phyloP scores from a whole-genome alignment of 2,888 invertebrate genomes.

The Dolichopus griseipennis region DNA sequence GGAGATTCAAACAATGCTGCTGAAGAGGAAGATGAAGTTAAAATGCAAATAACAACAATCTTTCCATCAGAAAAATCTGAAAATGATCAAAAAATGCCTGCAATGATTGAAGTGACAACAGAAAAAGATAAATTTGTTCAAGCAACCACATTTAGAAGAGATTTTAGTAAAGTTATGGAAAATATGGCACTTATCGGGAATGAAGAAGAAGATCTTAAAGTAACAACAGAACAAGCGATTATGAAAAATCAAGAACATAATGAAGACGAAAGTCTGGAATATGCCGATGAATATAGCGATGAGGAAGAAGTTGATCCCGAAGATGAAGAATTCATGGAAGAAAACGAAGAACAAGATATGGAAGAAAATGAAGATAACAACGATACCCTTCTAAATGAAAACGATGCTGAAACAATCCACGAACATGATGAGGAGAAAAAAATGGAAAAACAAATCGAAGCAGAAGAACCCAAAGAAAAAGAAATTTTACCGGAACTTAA shows the following conservation, averaged over 20 bases:
- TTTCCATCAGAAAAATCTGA: background rate
- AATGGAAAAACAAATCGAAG: background rate
- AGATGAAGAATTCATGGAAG: conserved; percentile 21
- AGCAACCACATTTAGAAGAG: background rate
- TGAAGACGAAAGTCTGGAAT: conserved; percentile 15
- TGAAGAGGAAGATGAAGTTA: background rate
- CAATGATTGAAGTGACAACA: background rate
- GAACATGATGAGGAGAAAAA: conserved; percentile 13
- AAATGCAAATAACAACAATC: background rate
- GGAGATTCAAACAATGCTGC: background rate
- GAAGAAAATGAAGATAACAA: conserved; percentile 24
- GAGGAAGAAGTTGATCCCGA: background rate
- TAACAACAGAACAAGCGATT: background rate
- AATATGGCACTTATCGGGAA: conserved; percentile 10
- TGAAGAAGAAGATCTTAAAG: background rate
- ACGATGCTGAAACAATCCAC: conserved; percentile 28
- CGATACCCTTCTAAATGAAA: conserved; percentile 33
- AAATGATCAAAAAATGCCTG: background rate
- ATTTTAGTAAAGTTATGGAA: conserved; percentile 19
- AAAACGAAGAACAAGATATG: conserved; percentile 30
- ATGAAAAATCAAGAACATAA: conserved; percentile 22
- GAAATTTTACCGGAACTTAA: too few species aligned
- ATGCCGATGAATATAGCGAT: background rate
- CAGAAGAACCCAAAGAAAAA: background rate
- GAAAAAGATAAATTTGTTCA: background rate